phyloP scores from a whole-genome alignment of 1,140 invertebrate species.

The Arctopsyche grandis region DNA sequence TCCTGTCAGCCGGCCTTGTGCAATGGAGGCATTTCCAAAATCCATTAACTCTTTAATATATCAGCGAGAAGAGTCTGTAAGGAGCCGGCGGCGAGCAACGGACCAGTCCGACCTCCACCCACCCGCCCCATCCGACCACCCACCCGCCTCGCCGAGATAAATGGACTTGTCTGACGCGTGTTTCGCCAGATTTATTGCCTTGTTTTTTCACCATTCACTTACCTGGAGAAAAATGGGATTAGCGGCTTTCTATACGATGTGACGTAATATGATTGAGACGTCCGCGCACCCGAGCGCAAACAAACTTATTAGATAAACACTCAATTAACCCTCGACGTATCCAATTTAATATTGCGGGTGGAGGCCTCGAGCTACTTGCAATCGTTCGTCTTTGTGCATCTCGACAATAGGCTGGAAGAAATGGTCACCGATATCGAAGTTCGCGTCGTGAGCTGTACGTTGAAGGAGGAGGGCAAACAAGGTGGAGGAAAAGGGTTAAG shows the following conservation, averaged over 20 bases:
- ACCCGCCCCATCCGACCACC: neutral
- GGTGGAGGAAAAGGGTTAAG: slow-evolving; percentile 12
- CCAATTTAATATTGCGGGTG: neutral
- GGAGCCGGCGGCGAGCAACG: neutral
- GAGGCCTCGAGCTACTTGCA: too few species aligned
- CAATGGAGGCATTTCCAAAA: slow-evolving; percentile 39
- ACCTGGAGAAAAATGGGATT: slow-evolving; percentile 45
- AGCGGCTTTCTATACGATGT: slow-evolving; percentile 24
- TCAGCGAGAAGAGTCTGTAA: slow-evolving; percentile 6
- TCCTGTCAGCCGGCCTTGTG: slow-evolving; percentile 5
- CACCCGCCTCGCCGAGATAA: slow-evolving; percentile 27
- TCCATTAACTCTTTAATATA: slow-evolving; percentile 47
- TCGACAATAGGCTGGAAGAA: too few species aligned
- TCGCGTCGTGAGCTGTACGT: too few species aligned
- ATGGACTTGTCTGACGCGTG: slow-evolving; percentile 43
- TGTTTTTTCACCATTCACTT: slow-evolving; percentile 46
- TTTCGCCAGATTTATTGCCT: slow-evolving; percentile 44
- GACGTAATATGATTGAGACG: slow-evolving; percentile 38
- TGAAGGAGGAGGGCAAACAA: neutral
- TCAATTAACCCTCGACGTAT: neutral
- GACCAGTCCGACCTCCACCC: slow-evolving; percentile 5
- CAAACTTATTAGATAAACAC: slow-evolving; percentile 20
- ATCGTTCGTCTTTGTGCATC: too few species aligned
- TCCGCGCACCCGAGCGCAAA: slow-evolving; percentile 1
- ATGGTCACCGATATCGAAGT: too few species aligned